Evolutionary conservation across 2,888 invertebrate genomes (phyloP), one percentile per base, ranked within the genome.

Genomic region (Protodeltote pygarga): DNA sequence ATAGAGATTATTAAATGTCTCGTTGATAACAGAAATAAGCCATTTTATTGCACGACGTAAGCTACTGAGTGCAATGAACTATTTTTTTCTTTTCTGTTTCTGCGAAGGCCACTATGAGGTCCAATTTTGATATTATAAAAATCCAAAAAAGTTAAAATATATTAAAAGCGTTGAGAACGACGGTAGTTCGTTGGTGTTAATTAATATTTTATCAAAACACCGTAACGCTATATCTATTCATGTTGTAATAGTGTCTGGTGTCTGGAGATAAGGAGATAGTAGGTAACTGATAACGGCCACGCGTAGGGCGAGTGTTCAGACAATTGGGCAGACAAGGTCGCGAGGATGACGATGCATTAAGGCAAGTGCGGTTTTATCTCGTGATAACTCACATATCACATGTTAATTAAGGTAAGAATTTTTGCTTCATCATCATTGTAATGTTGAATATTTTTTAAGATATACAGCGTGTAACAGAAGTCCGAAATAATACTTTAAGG

Each of bases 181-280:
- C 31, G 31, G 32, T 58, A 45, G 47, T 46, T 47, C 47, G 47
- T 28, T 46, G 53, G 47, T 50, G 63, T 54, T 65, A 59, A 68
- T 68, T 53, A 50, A 46, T 58, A 32, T 42, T 49, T 65, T 68
- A 59, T 60, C 57, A 49, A 58, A 50, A 44, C 59, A 60, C 48
- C 58, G 62, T 54, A 64, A 65, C 61, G 66, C 41, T 65, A 54
- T 58, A 54, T 62, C 41, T 54, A 57, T 53, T 51, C 37, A 42
- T 59, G 49, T 66, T 60, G 60, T 64, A 66, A 65, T 59, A 57
- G 62, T 59, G 75, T 77, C 74, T 73, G 77, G 68, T 54, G 85
- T 84, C 84, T 81, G 83, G 74, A 79, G 81, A 82, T 85, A 83
- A 76, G 44, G 52, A 28, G 78, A 81, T 79, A 76, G 65, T 54